A percentile compares a stretch with the other conserved stretches of the same genome.
Evolutionary conservation across 2,888 invertebrate genomes (phyloP).

Genomic region (Autographa pulchrina): DNA sequence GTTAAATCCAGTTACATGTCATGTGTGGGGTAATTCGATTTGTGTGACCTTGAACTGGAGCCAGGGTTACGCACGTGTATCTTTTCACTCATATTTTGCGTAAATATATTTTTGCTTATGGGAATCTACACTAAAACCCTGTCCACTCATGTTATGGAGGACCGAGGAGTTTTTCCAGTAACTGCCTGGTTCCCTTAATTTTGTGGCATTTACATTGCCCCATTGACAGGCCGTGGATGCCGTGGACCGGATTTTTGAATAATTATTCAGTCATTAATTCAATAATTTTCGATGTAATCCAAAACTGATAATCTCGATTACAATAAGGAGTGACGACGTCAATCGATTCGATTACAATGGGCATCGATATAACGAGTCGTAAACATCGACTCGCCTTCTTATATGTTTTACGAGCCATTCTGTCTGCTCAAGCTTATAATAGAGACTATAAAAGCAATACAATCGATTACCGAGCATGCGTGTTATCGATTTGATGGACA

Average conservation of each 20-base stretch:
- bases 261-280: background rate
- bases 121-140: background rate
- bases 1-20: conserved; percentile 39
- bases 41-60: conserved; percentile 60
- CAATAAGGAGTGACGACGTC: conserved; percentile 34
- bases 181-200: too few species aligned
- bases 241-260: too few species aligned
- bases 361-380: conserved; percentile 12
- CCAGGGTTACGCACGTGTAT: conserved; percentile 24
- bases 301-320: conserved; percentile 1
- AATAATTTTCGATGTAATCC: background rate
- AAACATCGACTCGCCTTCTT: conserved; percentile 44
- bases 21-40: conserved; percentile 63
- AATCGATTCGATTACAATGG: conserved; percentile 29
- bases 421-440: conserved; percentile 43
- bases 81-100: background rate
- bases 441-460: conserved; percentile 27
- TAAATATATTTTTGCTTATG: background rate
- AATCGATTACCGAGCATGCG: conserved; percentile 8
- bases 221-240: too few species aligned
- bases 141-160: too few species aligned
- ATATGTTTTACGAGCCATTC: conserved; percentile 55
- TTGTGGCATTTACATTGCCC: too few species aligned
- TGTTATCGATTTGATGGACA: background rate
- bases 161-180: too few species aligned